These are phyloP conservation scores for Oryzias sinensis DNA, from an alignment of 2,797 vertebrate genomes.

Conservation along the genomic window DNA sequence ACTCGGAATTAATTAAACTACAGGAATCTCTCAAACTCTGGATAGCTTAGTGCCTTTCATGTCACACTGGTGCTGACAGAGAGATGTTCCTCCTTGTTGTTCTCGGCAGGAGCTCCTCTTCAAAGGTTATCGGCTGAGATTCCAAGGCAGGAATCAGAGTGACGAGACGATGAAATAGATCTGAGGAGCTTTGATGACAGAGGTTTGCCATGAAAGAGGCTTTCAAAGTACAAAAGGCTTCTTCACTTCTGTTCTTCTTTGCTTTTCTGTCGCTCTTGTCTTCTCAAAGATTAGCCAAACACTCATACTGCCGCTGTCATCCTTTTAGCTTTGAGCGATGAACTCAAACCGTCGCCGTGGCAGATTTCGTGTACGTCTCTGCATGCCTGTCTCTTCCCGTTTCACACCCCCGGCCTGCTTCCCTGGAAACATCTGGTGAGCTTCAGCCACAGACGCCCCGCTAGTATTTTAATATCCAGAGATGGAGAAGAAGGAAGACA, in stretches of 20 bases:
- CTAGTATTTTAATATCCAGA: conserved; percentile 47
- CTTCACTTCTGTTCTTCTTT: conserved; percentile 30
- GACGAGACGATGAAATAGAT: conserved; percentile 60
- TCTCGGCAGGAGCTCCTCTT: conserved; percentile 46
- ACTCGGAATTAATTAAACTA: conserved; percentile 68
- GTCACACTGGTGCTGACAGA: conserved; percentile 49
- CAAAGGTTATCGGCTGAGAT: conserved; percentile 64
- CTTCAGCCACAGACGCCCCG: conserved; percentile 28
- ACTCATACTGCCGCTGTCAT: conserved; percentile 30
- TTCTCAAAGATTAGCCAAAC: conserved; percentile 44
- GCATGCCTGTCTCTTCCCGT: conserved; percentile 40
- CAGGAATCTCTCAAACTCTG: conserved; percentile 38
- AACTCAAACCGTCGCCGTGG: conserved; percentile 46
- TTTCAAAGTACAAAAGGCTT: conserved; percentile 65
- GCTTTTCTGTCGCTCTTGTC: conserved; percentile 43
- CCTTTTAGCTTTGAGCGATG: conserved; percentile 37
- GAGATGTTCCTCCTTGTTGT: conserved; percentile 58
- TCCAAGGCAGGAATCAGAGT: conserved; percentile 56
- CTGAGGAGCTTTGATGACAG: conserved; percentile 65
- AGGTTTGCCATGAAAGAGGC: conserved; percentile 56
- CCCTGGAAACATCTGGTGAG: conserved; percentile 15
- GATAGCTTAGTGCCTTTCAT: conserved; percentile 53
- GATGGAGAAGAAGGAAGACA: conserved; percentile 70
- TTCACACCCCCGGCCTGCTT: conserved; percentile 7
- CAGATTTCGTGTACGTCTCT: conserved; percentile 38